A percentile compares a stretch with the other conserved stretches of the same genome.
Conservation (phyloP, 2,113 vertebrate genomes). For the Hippopotamus amphibius region DNA sequence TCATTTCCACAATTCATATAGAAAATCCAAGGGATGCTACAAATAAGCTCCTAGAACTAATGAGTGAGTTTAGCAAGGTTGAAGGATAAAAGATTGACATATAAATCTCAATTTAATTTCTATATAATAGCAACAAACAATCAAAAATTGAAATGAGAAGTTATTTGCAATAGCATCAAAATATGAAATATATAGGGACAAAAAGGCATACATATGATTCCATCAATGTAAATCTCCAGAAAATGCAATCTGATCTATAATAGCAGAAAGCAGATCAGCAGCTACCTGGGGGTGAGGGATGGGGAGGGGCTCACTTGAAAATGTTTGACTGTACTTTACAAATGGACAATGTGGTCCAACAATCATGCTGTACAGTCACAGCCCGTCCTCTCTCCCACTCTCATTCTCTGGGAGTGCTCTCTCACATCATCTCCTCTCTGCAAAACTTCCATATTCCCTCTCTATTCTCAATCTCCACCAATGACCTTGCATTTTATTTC, state of each 20-base stretch:
- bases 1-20: not conserved
- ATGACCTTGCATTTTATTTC: not conserved
- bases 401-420: not conserved
- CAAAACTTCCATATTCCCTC: not conserved
- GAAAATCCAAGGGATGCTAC: constrained; percentile 42
- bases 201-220: not conserved
- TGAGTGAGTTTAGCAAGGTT: not conserved
- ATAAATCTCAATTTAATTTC: constrained; percentile 40
- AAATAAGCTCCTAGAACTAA: constrained; percentile 40
- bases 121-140: not conserved
- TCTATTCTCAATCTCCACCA: not conserved
- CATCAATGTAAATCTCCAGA: not conserved
- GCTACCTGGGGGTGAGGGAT: not conserved
- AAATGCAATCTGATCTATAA: not conserved
- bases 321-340: not conserved
- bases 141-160: constrained; percentile 21
- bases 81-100: not conserved
- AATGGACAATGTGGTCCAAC: not conserved
- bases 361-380: not conserved
- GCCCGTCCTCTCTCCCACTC: not conserved
- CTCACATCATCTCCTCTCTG: not conserved
- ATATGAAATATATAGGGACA: not conserved
- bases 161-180: not conserved
- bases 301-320: not conserved
- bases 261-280: not conserved